Evolutionary conservation across 1,140 invertebrate species (phyloP), one percentile per base, ranked within the genome.

Genomic region (Pachypeltis micranthus): DNA sequence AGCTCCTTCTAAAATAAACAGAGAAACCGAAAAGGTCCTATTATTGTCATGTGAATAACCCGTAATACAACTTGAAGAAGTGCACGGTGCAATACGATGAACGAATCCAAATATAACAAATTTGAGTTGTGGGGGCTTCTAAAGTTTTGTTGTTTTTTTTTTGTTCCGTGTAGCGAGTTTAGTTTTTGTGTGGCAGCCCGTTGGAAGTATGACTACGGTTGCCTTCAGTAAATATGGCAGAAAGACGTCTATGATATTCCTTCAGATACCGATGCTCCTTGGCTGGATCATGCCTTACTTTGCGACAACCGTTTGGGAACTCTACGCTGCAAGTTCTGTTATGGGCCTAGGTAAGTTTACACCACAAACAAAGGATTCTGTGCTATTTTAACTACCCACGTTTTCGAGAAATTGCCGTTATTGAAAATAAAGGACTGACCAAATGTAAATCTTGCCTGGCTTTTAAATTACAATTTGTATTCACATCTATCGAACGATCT

Each of bases 111-210:
- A n/a, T n/a, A n/a, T n/a, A n/a, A n/a, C n/a, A n/a, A n/a, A n/a
- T n/a, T n/a, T n/a, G n/a, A n/a, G n/a, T n/a, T n/a, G n/a, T n/a
- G n/a, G n/a, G n/a, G n/a, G n/a, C n/a, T n/a, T n/a, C n/a, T n/a
- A n/a, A n/a, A n/a, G n/a, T n/a, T 25, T 25, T 39, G 23, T 51
- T 39, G 31, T 39, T 39, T 24, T 1, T 58, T 1, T 26, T 28
- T 61, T n/a, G n/a, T n/a, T n/a, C n/a, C n/a, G 31, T 63, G 55
- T 63, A 72, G 71, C 67, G 12, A 71, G 71, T 64, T 66, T 72
- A 7, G 62, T 67, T 1, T 68, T 67, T 57, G 64, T 72, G n/a
- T 67, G 63, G 47, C 67, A 69, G 39, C 71, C 71, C 0, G 12
- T 70, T 29, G 71, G 71, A 0, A 67, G 69, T 51, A n/a, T 71